Conservation (phyloP, 1,140 invertebrate genomes). For the Lithobius niger region DNA sequence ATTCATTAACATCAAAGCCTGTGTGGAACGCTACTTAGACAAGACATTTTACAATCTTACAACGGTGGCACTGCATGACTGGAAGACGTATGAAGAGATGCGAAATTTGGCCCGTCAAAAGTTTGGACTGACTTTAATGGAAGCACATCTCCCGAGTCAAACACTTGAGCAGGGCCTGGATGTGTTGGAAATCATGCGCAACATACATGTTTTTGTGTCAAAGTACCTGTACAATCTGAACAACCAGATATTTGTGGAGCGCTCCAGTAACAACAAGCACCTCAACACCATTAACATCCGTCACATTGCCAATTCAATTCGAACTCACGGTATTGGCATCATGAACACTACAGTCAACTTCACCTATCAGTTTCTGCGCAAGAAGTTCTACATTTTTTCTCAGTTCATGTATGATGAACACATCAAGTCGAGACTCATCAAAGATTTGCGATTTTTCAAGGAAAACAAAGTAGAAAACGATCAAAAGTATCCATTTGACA, state of each 20-base stretch:
- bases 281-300: slow-evolving; percentile 91
- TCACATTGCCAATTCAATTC: slow-evolving; percentile 93
- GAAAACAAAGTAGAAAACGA: slow-evolving; percentile 39
- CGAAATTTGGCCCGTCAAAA: slow-evolving; percentile 76
- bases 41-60: slow-evolving; percentile 95
- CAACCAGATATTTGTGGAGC: slow-evolving; percentile 88
- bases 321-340: slow-evolving; percentile 93
- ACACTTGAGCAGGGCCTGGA: slow-evolving; percentile 96
- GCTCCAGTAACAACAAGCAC: slow-evolving; percentile 81
- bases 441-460: slow-evolving; percentile 65
- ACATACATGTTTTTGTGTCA: slow-evolving; percentile 89
- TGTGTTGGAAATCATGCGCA: slow-evolving; percentile 93
- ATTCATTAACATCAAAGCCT: slow-evolving; percentile 37
- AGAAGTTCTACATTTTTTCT: slow-evolving; percentile 90
- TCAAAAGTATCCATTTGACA: slow-evolving; percentile 57
- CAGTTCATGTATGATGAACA: slow-evolving; percentile 98
- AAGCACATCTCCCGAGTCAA: slow-evolving; percentile 89
- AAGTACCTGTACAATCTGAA: slow-evolving; percentile 94
- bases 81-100: slow-evolving; percentile 96
- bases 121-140: slow-evolving; percentile 62
- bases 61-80: slow-evolving; percentile 91
- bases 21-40: slow-evolving; percentile 83
- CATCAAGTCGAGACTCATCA: slow-evolving; percentile 86
- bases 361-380: slow-evolving; percentile 88
- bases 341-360: slow-evolving; percentile 97